Base-by-base conservation (phyloP, 2,113 vertebrate species). In the Carlito syrichta region DNA sequence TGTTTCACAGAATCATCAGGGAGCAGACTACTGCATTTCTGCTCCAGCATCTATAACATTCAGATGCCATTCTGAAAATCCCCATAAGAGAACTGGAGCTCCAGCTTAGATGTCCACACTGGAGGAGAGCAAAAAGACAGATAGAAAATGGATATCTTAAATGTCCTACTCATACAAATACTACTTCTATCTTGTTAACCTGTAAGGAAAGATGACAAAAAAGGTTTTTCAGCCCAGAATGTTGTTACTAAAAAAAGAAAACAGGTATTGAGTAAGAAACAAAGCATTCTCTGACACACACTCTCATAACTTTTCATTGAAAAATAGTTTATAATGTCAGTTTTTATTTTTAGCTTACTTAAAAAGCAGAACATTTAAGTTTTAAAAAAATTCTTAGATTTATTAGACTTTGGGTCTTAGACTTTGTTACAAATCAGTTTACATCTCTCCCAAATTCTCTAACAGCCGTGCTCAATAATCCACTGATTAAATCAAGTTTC, bases 261-360 rank as follows among this genome's bases (percentile, higher is more conserved):
- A 85, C 58, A 40, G 30, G 71, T 77, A 77, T n/a, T 50, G 7
- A 9, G 8, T 58, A 85, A 13, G 66, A n/a, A 74, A 93, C 27
- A 16, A 88, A 78, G 52, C 7, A 68, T 6, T 91, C 50, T 86
- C 22, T 91, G 27, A 93, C 35, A 68, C 30, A 95, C 40, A 68
- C 10, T 86, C 11, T 54, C 38, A 91, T 62, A 22, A 86, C 54
- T 96, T 96, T 91, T 76, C 45, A 71, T n/a, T 83, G 43, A 7
- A 93, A 94, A 89, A 91, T 17, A 60, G 32, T 43, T 32, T 93
- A 8, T 25, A 32, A 76, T 73, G 50, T 74, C 50, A 83, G 12
- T 71, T 87, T 81, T 86, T 62, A 58, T 60, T 95, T 97, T 78
- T 25, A 79, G 35, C 76, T 94, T 96, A 91, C 54, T 43, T 71